A percentile compares a stretch with the other conserved stretches of the same genome.
Conservation (phyloP, 37 sponge, comb jelly and placozoan species). For the Amphimedon queenslandica region DNA sequence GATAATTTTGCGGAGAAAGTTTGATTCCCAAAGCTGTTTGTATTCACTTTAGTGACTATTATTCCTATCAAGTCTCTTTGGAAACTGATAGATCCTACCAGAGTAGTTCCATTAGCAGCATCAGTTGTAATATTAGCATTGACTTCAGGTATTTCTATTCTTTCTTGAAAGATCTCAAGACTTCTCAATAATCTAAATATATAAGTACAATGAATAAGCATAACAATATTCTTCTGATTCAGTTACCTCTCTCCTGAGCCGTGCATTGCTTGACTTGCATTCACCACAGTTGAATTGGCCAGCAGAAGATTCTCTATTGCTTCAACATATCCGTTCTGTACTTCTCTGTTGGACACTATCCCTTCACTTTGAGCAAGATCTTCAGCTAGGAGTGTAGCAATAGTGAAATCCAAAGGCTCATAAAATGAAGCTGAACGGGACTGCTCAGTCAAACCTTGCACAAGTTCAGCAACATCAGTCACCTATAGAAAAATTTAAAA, state of each 20-base stretch:
- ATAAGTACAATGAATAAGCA: no score
- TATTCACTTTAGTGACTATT: no score
- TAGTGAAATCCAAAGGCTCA: conserved; percentile 1
- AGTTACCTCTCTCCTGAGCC: background rate
- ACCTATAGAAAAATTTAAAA: background rate
- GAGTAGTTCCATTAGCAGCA: no score
- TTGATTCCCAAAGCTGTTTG: no score
- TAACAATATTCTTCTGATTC: no score
- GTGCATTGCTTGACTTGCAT: background rate
- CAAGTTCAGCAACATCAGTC: background rate
- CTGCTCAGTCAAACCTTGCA: background rate
- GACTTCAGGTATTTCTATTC: no score
- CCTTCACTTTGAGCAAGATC: background rate
- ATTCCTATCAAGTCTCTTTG: no score
- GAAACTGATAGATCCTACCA: no score
- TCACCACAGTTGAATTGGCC: background rate
- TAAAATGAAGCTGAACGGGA: background rate
- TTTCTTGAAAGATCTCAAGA: no score
- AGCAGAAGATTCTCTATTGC: background rate
- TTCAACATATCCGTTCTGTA: background rate
- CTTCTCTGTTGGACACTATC: background rate
- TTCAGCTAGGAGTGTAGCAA: background rate
- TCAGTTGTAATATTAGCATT: no score
- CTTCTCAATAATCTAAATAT: no score
- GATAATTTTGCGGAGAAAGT: no score